A percentile compares a stretch with the other conserved stretches of the same genome.
Conservation (phyloP, 2,888 invertebrate species). For the Rosalia funebris region DNA sequence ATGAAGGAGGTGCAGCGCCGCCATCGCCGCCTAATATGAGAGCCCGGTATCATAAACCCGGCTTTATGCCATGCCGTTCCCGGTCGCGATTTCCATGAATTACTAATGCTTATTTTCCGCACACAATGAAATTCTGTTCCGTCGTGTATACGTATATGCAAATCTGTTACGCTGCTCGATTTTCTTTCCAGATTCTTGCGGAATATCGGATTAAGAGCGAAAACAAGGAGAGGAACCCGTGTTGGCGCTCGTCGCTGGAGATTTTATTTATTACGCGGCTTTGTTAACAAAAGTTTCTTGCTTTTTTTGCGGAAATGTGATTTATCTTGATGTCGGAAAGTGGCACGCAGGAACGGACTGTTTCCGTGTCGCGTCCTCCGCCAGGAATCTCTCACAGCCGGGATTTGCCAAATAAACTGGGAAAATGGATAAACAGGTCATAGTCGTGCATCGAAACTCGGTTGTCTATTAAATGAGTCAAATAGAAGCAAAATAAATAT, state of each 20-base stretch:
- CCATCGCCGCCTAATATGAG: conserved; percentile 23
- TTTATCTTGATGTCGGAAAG: background rate
- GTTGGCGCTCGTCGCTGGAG: no score
- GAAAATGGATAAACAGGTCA: background rate
- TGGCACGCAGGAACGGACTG: background rate
- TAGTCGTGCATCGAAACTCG: no score
- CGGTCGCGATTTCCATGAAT: conserved; percentile 55
- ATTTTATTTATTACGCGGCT: conserved; percentile 37
- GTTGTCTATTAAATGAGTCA: no score
- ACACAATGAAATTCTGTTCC: conserved; percentile 25
- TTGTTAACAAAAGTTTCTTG: conserved; percentile 21
- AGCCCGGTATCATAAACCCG: conserved; percentile 26
- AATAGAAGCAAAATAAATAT: no score
- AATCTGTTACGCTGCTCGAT: conserved; percentile 23
- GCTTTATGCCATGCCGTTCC: conserved; percentile 19
- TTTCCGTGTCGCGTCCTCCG: background rate
- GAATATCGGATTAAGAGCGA: conserved; percentile 38
- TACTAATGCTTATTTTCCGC: conserved; percentile 57
- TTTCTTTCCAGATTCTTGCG: conserved; percentile 35
- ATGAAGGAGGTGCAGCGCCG: conserved; percentile 1
- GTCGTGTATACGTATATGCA: conserved; percentile 16
- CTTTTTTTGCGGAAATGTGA: conserved; percentile 19
- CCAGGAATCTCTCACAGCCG: background rate
- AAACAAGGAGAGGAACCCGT: conserved; percentile 31
- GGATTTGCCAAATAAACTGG: background rate